Evolutionary conservation across 2,888 invertebrate species (phyloP), one percentile per base, ranked within the genome.

Genomic region (Neuroscelio doddi): DNA sequence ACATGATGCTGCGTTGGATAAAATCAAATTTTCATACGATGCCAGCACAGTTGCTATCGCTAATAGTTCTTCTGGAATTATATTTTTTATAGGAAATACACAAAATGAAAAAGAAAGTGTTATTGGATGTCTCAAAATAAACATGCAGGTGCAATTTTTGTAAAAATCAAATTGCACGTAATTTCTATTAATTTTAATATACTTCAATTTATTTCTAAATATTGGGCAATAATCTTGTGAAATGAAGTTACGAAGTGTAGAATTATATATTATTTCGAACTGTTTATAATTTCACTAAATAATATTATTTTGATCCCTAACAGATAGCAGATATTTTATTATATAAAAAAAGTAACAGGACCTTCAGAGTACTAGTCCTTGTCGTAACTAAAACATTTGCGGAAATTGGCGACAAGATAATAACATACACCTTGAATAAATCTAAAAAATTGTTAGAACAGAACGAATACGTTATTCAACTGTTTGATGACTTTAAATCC

Each of bases 321-420:
- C n/a, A 66, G 64, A 39, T 77, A 0, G 39, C 65, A 3, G 80
- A 81, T 53, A 78, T 80, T 59, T 52, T 81, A 14, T 68, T 80
- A 15, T 73, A 72, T 39, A 71, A 79, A 26, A 26, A 14, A 4
- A 45, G 9, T 1, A 1, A 51, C 0, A 29, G 45, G 8, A 9
- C 5, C n/a, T 56, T 59, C 0, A 71, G 61, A 44, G 44, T 77
- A 12, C 39, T 81, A n/a, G 34, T 74, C 4, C 71, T 81, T 1
- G 16, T 59, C 3, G 66, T 50, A 12, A 52, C 61, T 10, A 66
- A 63, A 46, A 38, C 63, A 10, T 47, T n/a, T 9, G 36, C 38
- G n/a, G 45, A 16, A 10, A 52, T 53, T 29, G 71, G 72, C 26
- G 38, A 70, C 30, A 69, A 68, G 59, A 51, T 79, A 1, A 14